Evolutionary conservation across 2,797 vertebrate species (phyloP), one percentile per base, ranked within the genome.

Genomic region (Xyrichtys novacula): DNA sequence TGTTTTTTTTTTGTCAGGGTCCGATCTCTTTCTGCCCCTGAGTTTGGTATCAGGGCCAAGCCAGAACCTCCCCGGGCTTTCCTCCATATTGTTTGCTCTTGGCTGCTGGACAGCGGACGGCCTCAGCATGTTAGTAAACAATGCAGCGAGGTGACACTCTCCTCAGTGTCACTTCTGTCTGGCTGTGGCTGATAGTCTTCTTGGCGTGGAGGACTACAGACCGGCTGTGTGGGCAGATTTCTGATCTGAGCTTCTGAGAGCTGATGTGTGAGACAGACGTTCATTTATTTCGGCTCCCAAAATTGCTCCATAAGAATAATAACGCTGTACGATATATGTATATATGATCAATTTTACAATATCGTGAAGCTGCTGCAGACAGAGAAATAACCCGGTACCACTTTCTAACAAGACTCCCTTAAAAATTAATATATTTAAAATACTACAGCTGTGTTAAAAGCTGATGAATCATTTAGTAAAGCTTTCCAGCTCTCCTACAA

Each of bases 71-170:
- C 29, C 57, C 3, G 63, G 66, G 66, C 63, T 16, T 1, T 6
- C 6, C 52, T 59, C 3, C 79, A 77, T 70, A 67, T 70, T 70
- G 80, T 74, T 63, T 63, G 63, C 59, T 69, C 44, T 61, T 80
- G 78, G 78, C 72, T 38, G 0, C 32, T 16, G 48, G 48, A 50
- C 76, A 46, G 65, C 36, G 23, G 70, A 19, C 52, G 10, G 65
- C 53, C 65, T 78, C 44, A 15, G 26, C 71, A 50, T 6, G 15
- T 38, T 42, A 23, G 64, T 74, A 72, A 75, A 78, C 74, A 67
- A 52, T 46, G 4, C 42, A 63, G 39, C 39, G 43, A 66, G 60
- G 25, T 2, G 49, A 68, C 1, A 49, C 26, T 25, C 26, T 29
- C 25, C 47, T 49, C 26, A 11, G 65, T 52, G 79, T 75, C 56